phyloP scores from a whole-genome alignment of 2,797 vertebrate species.

The Falco concolor region DNA sequence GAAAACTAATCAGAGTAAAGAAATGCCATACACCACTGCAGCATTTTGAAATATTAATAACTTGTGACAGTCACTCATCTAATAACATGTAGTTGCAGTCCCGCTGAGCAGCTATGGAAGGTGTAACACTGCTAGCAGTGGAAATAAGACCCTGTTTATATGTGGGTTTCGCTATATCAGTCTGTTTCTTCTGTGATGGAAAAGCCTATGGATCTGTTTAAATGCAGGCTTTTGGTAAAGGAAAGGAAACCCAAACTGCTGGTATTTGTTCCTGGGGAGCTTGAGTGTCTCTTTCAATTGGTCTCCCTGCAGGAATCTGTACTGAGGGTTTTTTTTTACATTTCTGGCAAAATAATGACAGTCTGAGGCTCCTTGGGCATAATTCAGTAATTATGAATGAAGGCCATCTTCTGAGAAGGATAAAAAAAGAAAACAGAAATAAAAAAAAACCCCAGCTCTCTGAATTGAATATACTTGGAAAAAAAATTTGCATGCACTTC shows the following conservation, averaged over 20 bases:
- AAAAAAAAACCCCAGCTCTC: neutral
- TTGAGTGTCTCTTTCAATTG: neutral
- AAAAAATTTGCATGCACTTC: neutral
- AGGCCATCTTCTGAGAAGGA: neutral
- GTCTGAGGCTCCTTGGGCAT: neutral
- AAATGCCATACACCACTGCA: neutral
- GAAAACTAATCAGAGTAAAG: neutral
- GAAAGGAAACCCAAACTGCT: neutral
- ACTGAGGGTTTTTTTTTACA: neutral
- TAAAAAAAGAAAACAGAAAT: neutral
- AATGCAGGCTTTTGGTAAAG: neutral
- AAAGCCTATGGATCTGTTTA: neutral
- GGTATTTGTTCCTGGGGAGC: neutral
- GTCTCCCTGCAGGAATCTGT: neutral
- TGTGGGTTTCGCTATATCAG: neutral
- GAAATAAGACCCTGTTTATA: neutral
- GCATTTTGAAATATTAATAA: neutral
- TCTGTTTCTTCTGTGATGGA: neutral
- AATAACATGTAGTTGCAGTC: neutral
- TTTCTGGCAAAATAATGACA: neutral
- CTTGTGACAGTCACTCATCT: neutral
- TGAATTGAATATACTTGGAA: neutral
- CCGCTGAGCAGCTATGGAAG: neutral
- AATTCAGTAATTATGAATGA: neutral
- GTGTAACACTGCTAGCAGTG: fast-evolving